A percentile compares a stretch with the other conserved stretches of the same genome.
These are phyloP conservation scores for Napeogenes inachia DNA, from an alignment of 2,888 invertebrate genomes.

Conservation along the genomic window DNA sequence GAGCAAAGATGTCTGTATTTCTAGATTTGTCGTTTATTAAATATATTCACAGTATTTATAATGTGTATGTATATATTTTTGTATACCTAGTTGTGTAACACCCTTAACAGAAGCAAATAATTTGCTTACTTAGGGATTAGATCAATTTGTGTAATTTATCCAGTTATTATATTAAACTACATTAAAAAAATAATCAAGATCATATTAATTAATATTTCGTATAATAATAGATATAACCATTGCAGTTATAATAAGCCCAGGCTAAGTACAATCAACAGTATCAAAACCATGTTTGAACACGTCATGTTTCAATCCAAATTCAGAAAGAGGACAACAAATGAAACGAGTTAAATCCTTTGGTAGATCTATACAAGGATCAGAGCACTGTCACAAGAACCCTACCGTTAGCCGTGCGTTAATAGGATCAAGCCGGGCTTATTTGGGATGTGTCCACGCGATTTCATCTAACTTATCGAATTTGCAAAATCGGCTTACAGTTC, in stretches of 20 bases:
- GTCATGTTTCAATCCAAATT: neutral
- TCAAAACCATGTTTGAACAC: neutral
- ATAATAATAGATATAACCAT: no score
- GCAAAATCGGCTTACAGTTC: constrained; percentile 74
- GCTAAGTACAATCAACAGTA: neutral
- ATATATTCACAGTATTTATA: no score
- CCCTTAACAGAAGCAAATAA: no score
- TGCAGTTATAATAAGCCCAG: neutral
- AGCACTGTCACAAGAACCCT: constrained; percentile 64
- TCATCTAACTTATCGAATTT: constrained; percentile 75
- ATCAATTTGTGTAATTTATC: no score
- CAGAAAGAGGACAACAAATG: constrained; percentile 25
- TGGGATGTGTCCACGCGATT: constrained; percentile 72
- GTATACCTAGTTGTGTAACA: no score
- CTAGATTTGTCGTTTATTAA: no score
- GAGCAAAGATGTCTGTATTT: no score
- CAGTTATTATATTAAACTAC: no score
- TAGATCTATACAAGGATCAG: constrained; percentile 53
- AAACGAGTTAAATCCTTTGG: constrained; percentile 35
- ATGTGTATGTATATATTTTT: no score
- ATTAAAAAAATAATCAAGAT: no score
- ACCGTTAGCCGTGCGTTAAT: constrained; percentile 73
- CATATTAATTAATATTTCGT: no score
- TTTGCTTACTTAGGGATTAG: no score
- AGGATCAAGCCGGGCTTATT: constrained; percentile 74